Base-by-base conservation (phyloP, 2,113 vertebrate genomes). In the Asarcornis scutulata region DNA sequence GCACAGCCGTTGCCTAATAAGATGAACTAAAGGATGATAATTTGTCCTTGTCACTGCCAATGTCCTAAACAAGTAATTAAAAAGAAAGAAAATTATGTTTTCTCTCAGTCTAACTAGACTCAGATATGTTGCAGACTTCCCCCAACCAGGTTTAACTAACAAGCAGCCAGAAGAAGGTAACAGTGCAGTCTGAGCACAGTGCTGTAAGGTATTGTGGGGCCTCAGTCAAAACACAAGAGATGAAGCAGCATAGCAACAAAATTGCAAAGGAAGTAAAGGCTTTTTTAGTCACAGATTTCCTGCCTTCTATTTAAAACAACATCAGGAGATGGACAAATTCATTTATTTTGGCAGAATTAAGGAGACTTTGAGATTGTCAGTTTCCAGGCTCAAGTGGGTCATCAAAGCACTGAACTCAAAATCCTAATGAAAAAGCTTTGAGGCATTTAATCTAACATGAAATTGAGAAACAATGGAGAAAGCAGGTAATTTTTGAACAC, bases 261-360 rank as follows among this genome's bases (percentile, higher is more conserved):
- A 46, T 85, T 85, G 9, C 34, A 40, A 68, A 76, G 62, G 55
- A 90, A 77, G 59, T 40, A 58, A 86, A 91, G n/a, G 20, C 17
- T 91, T 69, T 53, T 85, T 62, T 66, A 42, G 32, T 71, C 52
- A 44, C 72, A 31, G 6, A 60, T 81, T 91, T 81, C 36, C 55
- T 74, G 25, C 25, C 34, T 60, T 69, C 21, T 62, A 11, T 67
- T 89, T 73, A 71, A 79, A 86, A 83, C 13, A 48, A 5, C 72
- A 56, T 56, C 36, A 64, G 22, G 16, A 79, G 7, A 72, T 36
- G 29, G 68, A n/a, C 69, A 95, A 82, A 88, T 50, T 12, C 0
- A 62, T 83, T 86, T 91, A 21, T 83, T 86, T 89, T 90, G 14
- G 53, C 25, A 77, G 66, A 92, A 80, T 81, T 91, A 67, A 80